Evolutionary conservation across 2,888 invertebrate genomes (phyloP).

Genomic region (Allygus modestus): DNA sequence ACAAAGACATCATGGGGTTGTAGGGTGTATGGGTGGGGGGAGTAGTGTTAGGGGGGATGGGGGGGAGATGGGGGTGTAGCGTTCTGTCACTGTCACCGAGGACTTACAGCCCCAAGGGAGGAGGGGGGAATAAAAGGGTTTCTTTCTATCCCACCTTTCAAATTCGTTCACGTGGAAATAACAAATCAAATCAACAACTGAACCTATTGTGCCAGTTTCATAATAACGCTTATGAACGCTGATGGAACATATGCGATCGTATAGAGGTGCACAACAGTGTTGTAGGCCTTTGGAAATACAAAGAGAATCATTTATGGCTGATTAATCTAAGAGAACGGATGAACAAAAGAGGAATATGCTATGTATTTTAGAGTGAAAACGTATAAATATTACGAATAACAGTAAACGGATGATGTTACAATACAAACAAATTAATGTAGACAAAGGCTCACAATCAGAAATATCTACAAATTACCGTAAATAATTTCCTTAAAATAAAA

Average conservation of each 20-base stretch:
- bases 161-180: constrained; percentile 36
- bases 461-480: too few relatives aligned
- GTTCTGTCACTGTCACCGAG: constrained; percentile 37
- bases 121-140: constrained; percentile 26
- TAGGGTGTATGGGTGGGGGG: neutral
- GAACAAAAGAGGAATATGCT: too few relatives aligned
- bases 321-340: too few relatives aligned
- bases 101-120: constrained; percentile 27
- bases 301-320: too few relatives aligned
- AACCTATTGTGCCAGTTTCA: neutral
- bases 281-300: neutral
- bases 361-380: too few relatives aligned
- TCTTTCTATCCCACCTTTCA: constrained; percentile 41
- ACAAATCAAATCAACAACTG: constrained; percentile 38
- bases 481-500: too few relatives aligned
- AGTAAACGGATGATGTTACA: too few relatives aligned
- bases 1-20: constrained; percentile 27
- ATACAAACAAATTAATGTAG: too few relatives aligned
- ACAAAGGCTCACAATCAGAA: too few relatives aligned
- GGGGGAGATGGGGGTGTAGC: neutral
- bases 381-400: too few relatives aligned
- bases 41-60: neutral
- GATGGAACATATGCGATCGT: constrained; percentile 7
- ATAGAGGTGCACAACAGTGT: neutral
- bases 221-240: neutral